Base-by-base conservation (phyloP, 2,797 vertebrate species). In the Pristis pectinata region DNA sequence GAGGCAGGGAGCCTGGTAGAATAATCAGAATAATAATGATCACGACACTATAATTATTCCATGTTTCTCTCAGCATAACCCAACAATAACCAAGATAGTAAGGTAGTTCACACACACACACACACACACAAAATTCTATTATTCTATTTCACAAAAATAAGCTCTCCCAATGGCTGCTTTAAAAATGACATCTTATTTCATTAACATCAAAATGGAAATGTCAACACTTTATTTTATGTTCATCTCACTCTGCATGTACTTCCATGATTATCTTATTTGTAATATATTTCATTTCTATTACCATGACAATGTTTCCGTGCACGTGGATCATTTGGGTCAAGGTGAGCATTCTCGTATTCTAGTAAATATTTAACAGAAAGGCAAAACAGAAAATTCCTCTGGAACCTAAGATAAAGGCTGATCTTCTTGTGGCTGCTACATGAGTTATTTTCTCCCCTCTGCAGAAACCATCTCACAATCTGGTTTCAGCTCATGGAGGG, bases 201-300 rank as follows among this genome's bases (percentile, higher is more conserved):
- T 93, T 41, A 93, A 93, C 61, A 64, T 37, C 61, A 44, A 93
- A 72, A 64, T 72, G 91, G 91, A 93, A 93, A 70, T 93, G 37
- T 72, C 37, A 44, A 44, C 64, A 70, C 56, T 67, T 93, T 49
- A 70, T 49, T 93, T 93, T 37, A 44, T 30, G 44, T 70, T 92
- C 61, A 92, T 41, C 37, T 70, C 61, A 41, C 61, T 27, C n/a
- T 41, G 10, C 37, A 27, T 67, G 34, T 64, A 22, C 37, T 93
- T 70, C 61, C 37, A 22, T n/a, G 77, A 61, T 72, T 72, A 93
- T 44, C 64, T 70, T 44, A 93, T 44, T 93, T 72, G 9, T 72
- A 5, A 49, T 72, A 24, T 13, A 41, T 67, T 93, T 93, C 91
- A 70, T 70, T 41, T 67, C 41, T 64, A 64, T 64, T 92, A 64